Base-by-base conservation (phyloP, 1,140 invertebrate species). In the Charaxes varanes region DNA sequence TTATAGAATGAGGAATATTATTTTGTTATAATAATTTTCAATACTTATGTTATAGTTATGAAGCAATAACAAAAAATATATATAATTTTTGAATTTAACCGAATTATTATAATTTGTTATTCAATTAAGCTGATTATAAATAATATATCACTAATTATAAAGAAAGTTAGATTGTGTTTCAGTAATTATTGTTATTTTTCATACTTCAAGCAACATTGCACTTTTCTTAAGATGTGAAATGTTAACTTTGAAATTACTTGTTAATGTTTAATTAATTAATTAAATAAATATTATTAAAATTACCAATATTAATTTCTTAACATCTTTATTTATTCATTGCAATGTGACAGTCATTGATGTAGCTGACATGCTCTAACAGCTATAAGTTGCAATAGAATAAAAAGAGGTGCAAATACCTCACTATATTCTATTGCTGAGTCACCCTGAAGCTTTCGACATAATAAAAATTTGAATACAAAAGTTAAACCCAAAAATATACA, bases 311-410 rank as follows among this genome's bases (percentile, higher is more conserved):
- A 4, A n/a, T 23, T 8, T 5, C 10, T 23, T 4, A 23, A 8
- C 10, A 4, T 8, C 4, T 23, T 23, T 23, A 23, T 23, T 23
- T 4, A n/a, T 23, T 23, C 3, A 8, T 33, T 21, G n/a, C 15
- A 34, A 19, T 30, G 31, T 28, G 3, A 31, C 5, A 31, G n/a
- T 22, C 22, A 14, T 72, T 62, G 80, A 65, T 85, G 92, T 58
- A 96, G 85, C 72, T 97, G 95, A 86, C 96, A 99, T 5, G 96
- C 95, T 66, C 95, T 88, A 27, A 97, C 91, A 49, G 97, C 94
- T 43, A 97, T 90, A 15, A 98, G 79, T 72, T 97, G 93, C 30
- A 97, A 81, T 16, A 97, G 80, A 44, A 97, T 93, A 83, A 97
- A 98, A 19, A 98, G 84, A 8, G 96, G 96, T 32, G 94, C 92